Evolutionary conservation across 2,113 vertebrate species (phyloP).

Genomic region (Mastomys natalensis): DNA sequence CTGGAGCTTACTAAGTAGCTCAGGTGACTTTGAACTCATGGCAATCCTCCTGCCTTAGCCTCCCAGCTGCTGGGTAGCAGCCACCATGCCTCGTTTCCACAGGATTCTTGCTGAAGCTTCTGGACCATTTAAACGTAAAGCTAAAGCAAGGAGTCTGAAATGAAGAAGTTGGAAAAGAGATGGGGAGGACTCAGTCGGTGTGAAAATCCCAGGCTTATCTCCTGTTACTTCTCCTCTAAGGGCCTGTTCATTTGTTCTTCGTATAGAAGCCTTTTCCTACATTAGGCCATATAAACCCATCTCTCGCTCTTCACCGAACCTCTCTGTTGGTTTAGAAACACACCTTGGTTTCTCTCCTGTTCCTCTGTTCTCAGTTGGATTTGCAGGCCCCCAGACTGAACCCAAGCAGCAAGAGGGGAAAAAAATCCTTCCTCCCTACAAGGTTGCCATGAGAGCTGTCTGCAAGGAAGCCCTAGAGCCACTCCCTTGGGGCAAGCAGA

Average conservation of each 20-base stretch:
- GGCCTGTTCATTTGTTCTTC: neutral
- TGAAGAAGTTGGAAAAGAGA: neutral
- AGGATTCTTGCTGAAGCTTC: neutral
- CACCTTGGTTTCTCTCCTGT: neutral
- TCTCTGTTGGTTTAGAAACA: rapidly evolving
- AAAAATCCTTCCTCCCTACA: neutral
- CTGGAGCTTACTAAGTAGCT: neutral
- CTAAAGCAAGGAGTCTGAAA: neutral
- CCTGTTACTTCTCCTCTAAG: neutral
- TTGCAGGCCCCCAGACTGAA: neutral
- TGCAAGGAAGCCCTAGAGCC: neutral
- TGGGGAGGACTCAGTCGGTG: no score
- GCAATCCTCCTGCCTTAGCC: neutral
- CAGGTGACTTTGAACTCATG: neutral
- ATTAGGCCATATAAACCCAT: neutral
- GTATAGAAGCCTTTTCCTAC: neutral
- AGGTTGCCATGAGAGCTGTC: neutral
- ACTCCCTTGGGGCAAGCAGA: neutral
- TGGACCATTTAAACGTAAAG: neutral
- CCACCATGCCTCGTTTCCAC: neutral
- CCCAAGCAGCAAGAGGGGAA: neutral
- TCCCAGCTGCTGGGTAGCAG: neutral
- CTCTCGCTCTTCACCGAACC: neutral
- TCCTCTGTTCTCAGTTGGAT: no score
- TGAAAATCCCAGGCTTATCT: no score